Evolutionary conservation across 2,888 invertebrate species (phyloP), one percentile per base, ranked within the genome.

Genomic region (Baronia brevicornis): DNA sequence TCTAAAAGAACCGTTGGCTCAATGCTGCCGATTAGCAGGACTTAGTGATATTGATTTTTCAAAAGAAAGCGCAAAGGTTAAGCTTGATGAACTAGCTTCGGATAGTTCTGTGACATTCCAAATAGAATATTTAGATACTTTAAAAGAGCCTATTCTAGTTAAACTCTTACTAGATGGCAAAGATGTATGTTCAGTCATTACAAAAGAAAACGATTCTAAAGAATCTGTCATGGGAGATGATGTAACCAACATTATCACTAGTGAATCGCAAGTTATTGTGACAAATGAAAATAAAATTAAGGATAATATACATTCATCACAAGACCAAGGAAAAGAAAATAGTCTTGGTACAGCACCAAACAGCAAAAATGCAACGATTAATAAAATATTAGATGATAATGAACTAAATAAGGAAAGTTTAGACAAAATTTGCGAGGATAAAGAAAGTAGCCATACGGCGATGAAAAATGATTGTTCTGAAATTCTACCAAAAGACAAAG

Each of bases 121-220:
- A 44, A 86, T 90, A 14, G 87, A 89, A 50, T 86, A 88, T 52
- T 65, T 91, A 51, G 80, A 85, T 49, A 86, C 85, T 24, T 79
- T 87, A 0, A 84, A 82, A 3, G 87, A 88, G 43, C 87, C 89
- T 1, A 75, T 85, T 8, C 61, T 85, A 1, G 88, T 92, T 0
- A 86, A 87, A 54, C 63, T 93, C 22, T 65, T 77, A 9, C 54
- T 87, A 1, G 71, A 90, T 32, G 88, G 86, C 3, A 80, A 84
- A 50, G 80, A 82, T 38, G 49, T 75, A 15, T 47, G 57, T 37
- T 51, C 55, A 18, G 46, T 55, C 9, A 43, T 67, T 13, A 44
- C 36, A 27, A 36, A 38, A 10, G 42, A 51, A 26, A 17, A 3
- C 9, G 22, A 15, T 31, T 17, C 28, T 3, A 30, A 28, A 31